Conservation (phyloP, 2,888 invertebrate genomes). For the Scaptomyza cyrtandrae region DNA sequence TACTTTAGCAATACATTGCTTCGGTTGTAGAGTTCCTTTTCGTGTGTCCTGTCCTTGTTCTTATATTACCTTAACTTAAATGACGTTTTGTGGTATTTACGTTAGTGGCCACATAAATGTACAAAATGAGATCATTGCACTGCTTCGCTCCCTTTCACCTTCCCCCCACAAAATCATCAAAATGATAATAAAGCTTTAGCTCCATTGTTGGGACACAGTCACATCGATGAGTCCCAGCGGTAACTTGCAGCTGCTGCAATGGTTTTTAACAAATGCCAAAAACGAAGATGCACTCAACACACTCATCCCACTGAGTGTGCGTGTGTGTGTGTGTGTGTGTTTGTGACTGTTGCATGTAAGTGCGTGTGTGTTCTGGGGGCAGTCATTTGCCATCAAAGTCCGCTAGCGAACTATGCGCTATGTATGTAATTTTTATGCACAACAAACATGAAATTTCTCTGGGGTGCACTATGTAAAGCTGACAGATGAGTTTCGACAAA, state of each 20-base stretch:
- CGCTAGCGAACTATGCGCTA: conserved; percentile 69
- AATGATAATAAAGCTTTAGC: conserved; percentile 54
- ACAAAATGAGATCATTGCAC: conserved; percentile 61
- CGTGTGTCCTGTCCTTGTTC: background rate
- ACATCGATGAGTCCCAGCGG: conserved; percentile 72
- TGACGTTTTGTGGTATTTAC: conserved; percentile 14
- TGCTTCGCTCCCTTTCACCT: conserved; percentile 6
- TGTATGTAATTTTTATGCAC: conserved; percentile 73
- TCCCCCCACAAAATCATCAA: conserved; percentile 16
- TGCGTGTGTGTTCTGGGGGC: conserved; percentile 36
- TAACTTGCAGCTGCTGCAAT: conserved; percentile 49
- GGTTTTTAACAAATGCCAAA: conserved; percentile 74
- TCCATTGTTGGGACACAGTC: conserved; percentile 60
- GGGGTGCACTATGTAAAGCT: conserved; percentile 76
- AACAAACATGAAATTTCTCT: conserved; percentile 77
- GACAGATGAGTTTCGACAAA: conserved; percentile 69
- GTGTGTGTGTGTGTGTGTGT: conserved; percentile 14
- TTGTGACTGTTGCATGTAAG: background rate
- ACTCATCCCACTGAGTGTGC: no score
- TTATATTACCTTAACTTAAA: conserved; percentile 21
- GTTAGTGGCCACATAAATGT: conserved; percentile 44
- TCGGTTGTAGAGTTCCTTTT: background rate
- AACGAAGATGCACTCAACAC: conserved; percentile 37
- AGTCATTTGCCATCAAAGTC: conserved; percentile 72
- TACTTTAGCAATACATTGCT: background rate